Conservation (phyloP, 2,113 vertebrate genomes). For the Mirounga angustirostris region DNA sequence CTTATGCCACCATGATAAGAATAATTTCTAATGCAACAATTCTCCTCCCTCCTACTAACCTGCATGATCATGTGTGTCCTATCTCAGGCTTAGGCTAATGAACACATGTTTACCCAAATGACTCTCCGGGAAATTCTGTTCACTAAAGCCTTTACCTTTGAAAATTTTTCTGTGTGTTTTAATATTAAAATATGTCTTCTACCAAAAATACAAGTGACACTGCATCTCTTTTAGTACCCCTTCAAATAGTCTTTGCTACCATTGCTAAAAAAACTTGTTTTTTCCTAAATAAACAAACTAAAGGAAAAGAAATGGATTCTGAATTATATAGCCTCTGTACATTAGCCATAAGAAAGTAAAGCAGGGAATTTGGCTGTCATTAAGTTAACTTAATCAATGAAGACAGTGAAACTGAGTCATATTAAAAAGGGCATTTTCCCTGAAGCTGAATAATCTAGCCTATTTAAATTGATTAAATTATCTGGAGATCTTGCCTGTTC, state of each 20-base stretch:
- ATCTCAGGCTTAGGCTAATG: neutral
- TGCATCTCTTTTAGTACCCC: neutral
- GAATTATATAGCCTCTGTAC: neutral
- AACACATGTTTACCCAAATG: neutral
- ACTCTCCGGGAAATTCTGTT: neutral
- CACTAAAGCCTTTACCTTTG: neutral
- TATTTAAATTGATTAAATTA: neutral
- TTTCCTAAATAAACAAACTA: neutral
- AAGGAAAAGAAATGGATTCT: neutral
- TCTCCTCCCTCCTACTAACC: neutral
- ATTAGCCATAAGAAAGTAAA: neutral
- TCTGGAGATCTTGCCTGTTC: neutral
- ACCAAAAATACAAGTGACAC: neutral
- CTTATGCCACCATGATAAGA: neutral
- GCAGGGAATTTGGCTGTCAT: neutral
- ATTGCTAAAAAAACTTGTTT: neutral
- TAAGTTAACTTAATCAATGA: neutral
- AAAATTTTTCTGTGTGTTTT: constrained; percentile 28
- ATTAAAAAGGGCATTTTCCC: neutral
- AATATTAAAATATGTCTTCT: constrained; percentile 10
- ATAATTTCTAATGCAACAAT: neutral
- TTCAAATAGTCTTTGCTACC: neutral
- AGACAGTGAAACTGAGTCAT: neutral
- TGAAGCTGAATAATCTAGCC: neutral
- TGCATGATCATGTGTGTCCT: neutral